These are phyloP conservation scores for Theonella swinhoei DNA, from an alignment of 37 sponge, comb jelly and placozoan species.

Conservation along the genomic window DNA sequence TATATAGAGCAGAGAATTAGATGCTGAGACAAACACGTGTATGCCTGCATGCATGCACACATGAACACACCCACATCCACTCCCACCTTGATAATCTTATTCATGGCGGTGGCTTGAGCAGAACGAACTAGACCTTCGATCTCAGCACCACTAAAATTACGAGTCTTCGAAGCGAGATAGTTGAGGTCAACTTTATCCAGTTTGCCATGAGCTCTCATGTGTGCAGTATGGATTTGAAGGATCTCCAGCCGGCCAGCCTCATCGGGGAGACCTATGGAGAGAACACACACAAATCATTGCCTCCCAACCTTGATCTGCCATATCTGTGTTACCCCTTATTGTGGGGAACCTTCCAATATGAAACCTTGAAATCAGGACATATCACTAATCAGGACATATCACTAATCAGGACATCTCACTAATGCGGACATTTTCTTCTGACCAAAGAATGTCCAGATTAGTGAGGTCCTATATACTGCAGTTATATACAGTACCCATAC, in stretches of 20 bases:
- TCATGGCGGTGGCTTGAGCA: conserved; percentile 92
- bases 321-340: too few species aligned
- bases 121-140: conserved; percentile 93
- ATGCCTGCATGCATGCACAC: too few species aligned
- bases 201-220: conserved; percentile 62
- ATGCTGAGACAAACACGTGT: background rate
- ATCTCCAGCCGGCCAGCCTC: conserved; percentile 92
- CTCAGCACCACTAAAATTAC: conserved; percentile 99
- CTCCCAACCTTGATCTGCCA: background rate
- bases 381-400: too few species aligned
- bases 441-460: too few species aligned
- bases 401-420: too few species aligned
- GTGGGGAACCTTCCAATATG: too few species aligned
- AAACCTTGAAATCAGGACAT: too few species aligned
- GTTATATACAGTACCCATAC: too few species aligned
- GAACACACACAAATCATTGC: background rate
- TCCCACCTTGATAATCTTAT: conserved; percentile 85
- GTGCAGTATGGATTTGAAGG: conserved; percentile 90
- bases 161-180: conserved; percentile 72
- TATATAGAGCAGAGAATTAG: background rate
- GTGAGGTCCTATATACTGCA: too few species aligned
- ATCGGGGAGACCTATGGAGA: conserved; percentile 77
- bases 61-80: too few species aligned
- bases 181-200: conserved; percentile 79
- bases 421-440: too few species aligned